Evolutionary conservation across 2,113 vertebrate genomes (phyloP), one percentile per base, ranked within the genome.

Genomic region (Hymenochirus boettgeri): DNA sequence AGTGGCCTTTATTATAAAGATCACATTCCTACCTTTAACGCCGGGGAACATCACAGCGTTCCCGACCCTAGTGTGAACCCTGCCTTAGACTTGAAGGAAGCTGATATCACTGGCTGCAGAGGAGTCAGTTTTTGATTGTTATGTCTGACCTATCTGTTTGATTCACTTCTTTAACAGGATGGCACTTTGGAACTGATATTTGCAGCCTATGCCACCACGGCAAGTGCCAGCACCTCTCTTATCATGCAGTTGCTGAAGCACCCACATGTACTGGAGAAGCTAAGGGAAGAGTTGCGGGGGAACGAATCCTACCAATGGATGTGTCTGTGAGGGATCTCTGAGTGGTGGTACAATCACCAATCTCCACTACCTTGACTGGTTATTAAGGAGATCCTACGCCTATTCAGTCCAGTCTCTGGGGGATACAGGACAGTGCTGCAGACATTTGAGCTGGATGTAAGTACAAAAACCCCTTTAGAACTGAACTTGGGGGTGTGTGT

Each of bases 181-280:
- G 92, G 91, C 2, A 98, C 95, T n/a, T 82, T 99, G 24, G 96
- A 99, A 79, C 82, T 99, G 73, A 97, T 99, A 82, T 99, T 99
- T 0, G 96, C 96, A 0, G 90, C 96, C 65, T 98, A 98, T 0
- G 96, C 96, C 69, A 99, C 96, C 70, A 99, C 96, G 0, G 94
- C 96, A 69, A 98, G 95, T 0, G 91, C 95, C 71, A 96, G 94
- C 82, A 99, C 96, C 3, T 98, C 96, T 0, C 93, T 99, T 37
- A 90, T 99, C 81, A 97, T 95, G 92, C 93, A 98, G 84, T 88
- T 99, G 47, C 90, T 99, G 62, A 92, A 91, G 33, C 92, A 98
- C 70, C 96, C 96, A 0, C 25, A 73, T 0, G 94, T 98, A 35
- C 79, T 99, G 77, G 95, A 96, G 83, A 95, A 93, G 52, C 84